These are phyloP conservation scores for Lasioglossum lativentre DNA, from an alignment of 2,888 invertebrate species.

Conservation along the genomic window DNA sequence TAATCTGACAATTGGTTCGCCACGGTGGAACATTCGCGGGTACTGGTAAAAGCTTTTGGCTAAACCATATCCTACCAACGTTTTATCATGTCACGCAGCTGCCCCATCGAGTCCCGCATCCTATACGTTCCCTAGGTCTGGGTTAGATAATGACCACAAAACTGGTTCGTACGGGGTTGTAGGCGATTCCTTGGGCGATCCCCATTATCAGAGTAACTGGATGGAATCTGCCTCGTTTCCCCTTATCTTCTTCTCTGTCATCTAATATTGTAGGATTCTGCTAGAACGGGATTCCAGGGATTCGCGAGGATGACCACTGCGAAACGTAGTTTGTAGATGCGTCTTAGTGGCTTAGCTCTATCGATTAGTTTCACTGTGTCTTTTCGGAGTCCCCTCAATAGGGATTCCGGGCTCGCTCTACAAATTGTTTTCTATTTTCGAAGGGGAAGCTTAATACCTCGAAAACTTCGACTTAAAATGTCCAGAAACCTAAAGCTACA, in stretches of 20 bases:
- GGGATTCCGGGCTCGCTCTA: background rate
- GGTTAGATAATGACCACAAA: constrained; percentile 42
- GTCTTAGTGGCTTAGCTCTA: constrained; percentile 52
- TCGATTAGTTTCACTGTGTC: constrained; percentile 46
- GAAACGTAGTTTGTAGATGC: constrained; percentile 47
- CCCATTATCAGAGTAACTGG: constrained; percentile 43
- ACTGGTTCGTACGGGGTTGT: constrained; percentile 40
- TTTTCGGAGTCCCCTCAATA: constrained; percentile 4
- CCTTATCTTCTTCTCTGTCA: constrained; percentile 15
- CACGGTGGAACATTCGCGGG: constrained; percentile 42
- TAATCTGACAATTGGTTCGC: constrained; percentile 68
- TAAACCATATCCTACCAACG: constrained; percentile 43
- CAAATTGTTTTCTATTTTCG: constrained; percentile 19
- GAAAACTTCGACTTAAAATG: background rate
- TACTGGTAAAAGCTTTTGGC: constrained; percentile 70
- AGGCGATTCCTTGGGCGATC: constrained; percentile 38
- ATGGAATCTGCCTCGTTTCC: constrained; percentile 28
- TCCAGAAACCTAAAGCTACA: background rate
- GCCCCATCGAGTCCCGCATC: constrained; percentile 42
- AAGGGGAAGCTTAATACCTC: background rate
- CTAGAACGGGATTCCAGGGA: constrained; percentile 35
- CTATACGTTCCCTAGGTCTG: constrained; percentile 24
- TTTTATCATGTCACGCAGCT: constrained; percentile 70
- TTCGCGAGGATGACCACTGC: constrained; percentile 29
- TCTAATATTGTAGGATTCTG: constrained; percentile 42